A percentile compares a stretch with the other conserved stretches of the same genome.
These are phyloP conservation scores for Diglossa cyanea DNA, from an alignment of 2,797 vertebrate genomes.

Conservation along the genomic window DNA sequence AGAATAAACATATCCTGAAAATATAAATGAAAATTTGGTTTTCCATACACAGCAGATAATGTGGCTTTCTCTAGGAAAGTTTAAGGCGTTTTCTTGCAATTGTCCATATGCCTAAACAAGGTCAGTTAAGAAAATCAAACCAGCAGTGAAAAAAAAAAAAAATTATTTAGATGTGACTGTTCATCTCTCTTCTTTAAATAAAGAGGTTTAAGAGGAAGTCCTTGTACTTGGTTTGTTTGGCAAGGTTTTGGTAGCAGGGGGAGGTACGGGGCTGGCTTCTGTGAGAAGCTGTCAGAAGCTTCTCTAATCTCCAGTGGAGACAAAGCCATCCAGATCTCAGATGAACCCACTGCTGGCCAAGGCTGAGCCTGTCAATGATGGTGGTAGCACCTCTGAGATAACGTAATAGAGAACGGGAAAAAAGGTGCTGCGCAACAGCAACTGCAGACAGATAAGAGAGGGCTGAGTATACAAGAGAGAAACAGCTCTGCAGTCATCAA, in stretches of 20 bases:
- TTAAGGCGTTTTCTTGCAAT: background rate
- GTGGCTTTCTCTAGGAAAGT: background rate
- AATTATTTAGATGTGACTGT: background rate
- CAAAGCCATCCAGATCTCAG: fast-evolving
- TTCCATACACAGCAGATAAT: background rate
- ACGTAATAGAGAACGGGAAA: fast-evolving
- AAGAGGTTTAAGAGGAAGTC: background rate
- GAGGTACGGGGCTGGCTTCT: background rate
- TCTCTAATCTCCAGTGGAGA: fast-evolving
- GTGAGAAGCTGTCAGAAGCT: background rate
- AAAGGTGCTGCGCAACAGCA: background rate
- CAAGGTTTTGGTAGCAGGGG: background rate
- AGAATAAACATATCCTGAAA: background rate
- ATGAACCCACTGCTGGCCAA: background rate
- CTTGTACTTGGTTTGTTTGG: background rate
- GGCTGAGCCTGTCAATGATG: background rate
- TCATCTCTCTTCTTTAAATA: background rate
- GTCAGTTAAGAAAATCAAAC: background rate
- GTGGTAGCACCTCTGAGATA: background rate
- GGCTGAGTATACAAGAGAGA: background rate
- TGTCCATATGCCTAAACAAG: background rate
- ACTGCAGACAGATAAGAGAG: background rate
- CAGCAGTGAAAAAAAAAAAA: background rate
- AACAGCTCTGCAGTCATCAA: background rate
- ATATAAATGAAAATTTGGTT: background rate